phyloP scores from a whole-genome alignment of 2,797 vertebrate species.

The Pyrocephalus nanus region DNA sequence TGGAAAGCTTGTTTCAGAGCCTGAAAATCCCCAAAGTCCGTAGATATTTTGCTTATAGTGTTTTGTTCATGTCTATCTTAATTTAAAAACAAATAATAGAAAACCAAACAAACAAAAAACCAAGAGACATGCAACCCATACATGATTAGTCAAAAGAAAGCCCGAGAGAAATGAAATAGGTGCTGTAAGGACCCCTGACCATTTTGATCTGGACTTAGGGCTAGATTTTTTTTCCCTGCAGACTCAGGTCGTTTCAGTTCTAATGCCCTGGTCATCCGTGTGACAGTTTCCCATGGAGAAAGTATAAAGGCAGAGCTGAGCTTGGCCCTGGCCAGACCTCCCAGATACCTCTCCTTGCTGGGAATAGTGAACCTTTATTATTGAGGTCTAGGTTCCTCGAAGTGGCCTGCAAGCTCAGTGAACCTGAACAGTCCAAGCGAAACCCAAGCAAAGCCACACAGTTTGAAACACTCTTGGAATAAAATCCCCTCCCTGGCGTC shows the following conservation, averaged over 20 bases:
- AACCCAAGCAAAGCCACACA: constrained; percentile 50
- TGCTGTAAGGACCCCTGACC: not conserved
- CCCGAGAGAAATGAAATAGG: not conserved
- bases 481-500: constrained; percentile 12
- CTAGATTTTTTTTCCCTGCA: not conserved
- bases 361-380: not conserved
- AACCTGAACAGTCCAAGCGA: constrained; percentile 48
- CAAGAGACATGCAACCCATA: not conserved
- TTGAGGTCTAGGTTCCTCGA: not conserved
- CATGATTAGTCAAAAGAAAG: not conserved
- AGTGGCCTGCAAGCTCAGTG: constrained; percentile 26
- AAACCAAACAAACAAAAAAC: no score
- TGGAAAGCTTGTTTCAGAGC: not conserved
- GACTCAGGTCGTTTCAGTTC: not conserved
- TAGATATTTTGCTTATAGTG: not conserved
- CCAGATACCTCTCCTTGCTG: not conserved
- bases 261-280: not conserved
- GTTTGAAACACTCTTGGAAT: constrained; percentile 29
- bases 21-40: not conserved
- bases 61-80: not conserved
- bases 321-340: not conserved
- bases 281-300: not conserved
- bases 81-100: constrained; percentile 12
- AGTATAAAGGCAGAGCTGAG: not conserved
- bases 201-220: not conserved